Conservation (phyloP, 2,797 vertebrate species). For the Clarias laeviceps region DNA sequence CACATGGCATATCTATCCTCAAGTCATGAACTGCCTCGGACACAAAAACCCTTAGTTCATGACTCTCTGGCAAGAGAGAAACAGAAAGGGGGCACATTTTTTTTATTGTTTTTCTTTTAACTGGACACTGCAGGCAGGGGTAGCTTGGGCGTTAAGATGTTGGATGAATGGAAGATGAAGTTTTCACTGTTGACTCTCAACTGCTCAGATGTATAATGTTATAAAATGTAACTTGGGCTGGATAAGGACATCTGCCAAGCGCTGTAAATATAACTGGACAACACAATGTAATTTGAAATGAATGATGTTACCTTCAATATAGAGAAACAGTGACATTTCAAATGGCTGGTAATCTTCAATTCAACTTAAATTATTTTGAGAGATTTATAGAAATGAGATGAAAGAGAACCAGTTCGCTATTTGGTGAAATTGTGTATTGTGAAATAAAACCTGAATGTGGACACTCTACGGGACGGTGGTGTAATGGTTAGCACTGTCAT, state of each 20-base stretch:
- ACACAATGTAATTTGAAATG: background rate
- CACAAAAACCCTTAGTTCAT: background rate
- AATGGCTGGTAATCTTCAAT: background rate
- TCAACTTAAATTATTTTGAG: background rate
- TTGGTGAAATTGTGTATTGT: background rate
- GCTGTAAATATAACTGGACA: background rate
- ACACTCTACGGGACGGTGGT: no score
- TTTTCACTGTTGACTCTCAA: no score
- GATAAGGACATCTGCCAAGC: no score
- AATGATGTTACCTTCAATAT: background rate
- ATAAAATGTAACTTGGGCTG: no score
- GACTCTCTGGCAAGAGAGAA: background rate
- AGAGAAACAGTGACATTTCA: background rate
- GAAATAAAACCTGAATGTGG: background rate
- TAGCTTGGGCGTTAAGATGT: background rate
- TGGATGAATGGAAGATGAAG: no score
- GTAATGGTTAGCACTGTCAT: no score
- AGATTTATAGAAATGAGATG: background rate
- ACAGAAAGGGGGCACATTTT: background rate
- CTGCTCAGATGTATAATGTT: no score
- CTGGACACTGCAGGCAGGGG: no score
- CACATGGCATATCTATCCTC: constrained; percentile 20
- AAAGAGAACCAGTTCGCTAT: background rate
- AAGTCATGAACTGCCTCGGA: background rate
- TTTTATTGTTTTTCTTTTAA: background rate